Conservation (phyloP, 2,113 vertebrate species). For the Apodemus speciosus region DNA sequence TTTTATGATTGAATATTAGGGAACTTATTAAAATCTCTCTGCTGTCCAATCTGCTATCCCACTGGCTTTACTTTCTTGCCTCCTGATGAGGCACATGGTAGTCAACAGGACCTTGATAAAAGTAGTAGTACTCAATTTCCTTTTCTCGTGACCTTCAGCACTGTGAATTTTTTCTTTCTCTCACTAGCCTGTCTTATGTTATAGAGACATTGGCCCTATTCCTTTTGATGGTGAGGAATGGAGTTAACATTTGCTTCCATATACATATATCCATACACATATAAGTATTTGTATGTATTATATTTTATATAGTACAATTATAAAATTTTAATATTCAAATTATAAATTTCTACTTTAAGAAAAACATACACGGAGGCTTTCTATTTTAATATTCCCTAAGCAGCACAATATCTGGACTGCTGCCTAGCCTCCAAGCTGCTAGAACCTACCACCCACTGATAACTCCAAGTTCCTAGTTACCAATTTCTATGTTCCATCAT, state of each 20-base stretch:
- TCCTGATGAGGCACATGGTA: not conserved
- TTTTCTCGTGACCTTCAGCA: too few species aligned
- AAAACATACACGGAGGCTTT: too few species aligned
- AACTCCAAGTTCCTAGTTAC: too few species aligned
- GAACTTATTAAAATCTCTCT: not conserved
- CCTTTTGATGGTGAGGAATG: not conserved
- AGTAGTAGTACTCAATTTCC: accelerated
- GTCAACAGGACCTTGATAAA: not conserved
- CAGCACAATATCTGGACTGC: too few species aligned
- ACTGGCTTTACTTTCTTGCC: not conserved
- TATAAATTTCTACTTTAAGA: not conserved
- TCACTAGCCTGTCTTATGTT: not conserved
- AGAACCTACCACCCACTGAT: too few species aligned
- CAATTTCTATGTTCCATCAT: too few species aligned
- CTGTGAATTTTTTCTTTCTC: not conserved
- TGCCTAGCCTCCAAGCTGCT: too few species aligned
- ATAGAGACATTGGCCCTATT: accelerated
- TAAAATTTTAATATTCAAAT: not conserved
- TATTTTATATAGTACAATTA: not conserved
- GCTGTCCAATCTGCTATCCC: not conserved
- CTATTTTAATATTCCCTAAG: too few species aligned
- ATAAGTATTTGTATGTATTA: not conserved
- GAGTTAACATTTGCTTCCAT: accelerated
- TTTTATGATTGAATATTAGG: not conserved
- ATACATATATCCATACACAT: not conserved